These are phyloP conservation scores for Protonemura montana DNA, from an alignment of 2,888 invertebrate species.

Conservation along the genomic window DNA sequence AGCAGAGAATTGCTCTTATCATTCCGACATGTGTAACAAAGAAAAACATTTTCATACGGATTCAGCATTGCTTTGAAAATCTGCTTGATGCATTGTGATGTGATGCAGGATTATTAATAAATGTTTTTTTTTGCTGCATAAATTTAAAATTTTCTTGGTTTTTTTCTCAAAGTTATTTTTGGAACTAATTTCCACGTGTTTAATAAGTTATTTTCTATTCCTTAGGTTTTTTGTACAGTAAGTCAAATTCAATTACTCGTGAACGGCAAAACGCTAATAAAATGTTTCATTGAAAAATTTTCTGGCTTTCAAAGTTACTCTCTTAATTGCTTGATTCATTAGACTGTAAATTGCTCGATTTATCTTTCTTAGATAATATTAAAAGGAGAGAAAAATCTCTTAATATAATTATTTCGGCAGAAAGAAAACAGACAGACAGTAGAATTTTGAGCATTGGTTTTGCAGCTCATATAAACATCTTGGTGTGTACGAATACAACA, in stretches of 20 bases:
- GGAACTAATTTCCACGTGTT: too few species aligned
- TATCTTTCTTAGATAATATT: background rate
- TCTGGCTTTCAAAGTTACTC: background rate
- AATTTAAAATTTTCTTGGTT: too few species aligned
- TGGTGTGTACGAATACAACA: too few species aligned
- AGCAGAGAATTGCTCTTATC: background rate
- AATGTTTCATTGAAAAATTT: background rate
- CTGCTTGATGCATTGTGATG: background rate
- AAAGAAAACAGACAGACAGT: background rate
- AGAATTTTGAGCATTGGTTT: too few species aligned
- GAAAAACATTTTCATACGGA: background rate
- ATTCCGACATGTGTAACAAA: background rate
- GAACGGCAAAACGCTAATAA: background rate
- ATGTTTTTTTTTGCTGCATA: background rate
- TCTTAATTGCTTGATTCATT: background rate
- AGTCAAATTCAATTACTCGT: background rate
- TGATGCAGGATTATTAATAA: background rate
- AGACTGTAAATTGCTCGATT: background rate
- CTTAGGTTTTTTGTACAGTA: too few species aligned
- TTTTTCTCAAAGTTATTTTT: too few species aligned
- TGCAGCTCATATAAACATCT: too few species aligned
- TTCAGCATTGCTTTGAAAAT: background rate
- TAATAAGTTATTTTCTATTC: too few species aligned
- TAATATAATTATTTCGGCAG: background rate
- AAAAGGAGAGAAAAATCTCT: background rate